These are phyloP conservation scores for Eupithecia abbreviata DNA, from an alignment of 2,888 invertebrate species.

Conservation along the genomic window DNA sequence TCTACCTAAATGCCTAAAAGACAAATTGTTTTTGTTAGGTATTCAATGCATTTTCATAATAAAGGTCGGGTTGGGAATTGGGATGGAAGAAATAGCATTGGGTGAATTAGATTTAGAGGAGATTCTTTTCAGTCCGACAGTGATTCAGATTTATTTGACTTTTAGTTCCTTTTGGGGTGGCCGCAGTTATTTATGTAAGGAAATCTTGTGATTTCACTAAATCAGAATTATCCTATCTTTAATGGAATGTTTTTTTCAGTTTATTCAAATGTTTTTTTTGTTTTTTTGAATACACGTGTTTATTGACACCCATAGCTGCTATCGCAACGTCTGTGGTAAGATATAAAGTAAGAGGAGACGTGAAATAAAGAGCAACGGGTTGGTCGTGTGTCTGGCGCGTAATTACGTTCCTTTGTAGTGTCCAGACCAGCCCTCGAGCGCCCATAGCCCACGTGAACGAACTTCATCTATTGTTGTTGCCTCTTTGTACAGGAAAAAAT, in stretches of 20 bases:
- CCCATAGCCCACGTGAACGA: conserved; percentile 41
- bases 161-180: conserved; percentile 60
- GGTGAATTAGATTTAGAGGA: conserved; percentile 37
- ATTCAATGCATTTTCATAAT: conserved; percentile 18
- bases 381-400: conserved; percentile 66
- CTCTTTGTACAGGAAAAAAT: conserved; percentile 47
- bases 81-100: conserved; percentile 20
- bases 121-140: conserved; percentile 48
- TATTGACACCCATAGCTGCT: neutral
- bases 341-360: conserved; percentile 32
- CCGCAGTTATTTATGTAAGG: conserved; percentile 35
- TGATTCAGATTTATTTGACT: conserved; percentile 73
- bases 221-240: neutral
- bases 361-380: conserved; percentile 56
- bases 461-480: conserved; percentile 43
- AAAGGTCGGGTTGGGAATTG: conserved; percentile 12
- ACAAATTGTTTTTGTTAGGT: neutral
- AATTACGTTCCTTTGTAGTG: conserved; percentile 77
- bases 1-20: neutral
- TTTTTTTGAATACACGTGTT: neutral
- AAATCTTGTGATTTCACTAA: conserved; percentile 42
- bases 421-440: conserved; percentile 44
- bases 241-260: neutral
- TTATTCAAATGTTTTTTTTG: neutral
- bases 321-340: conserved; percentile 24